These are phyloP conservation scores for Cyanoderma ruficeps DNA, from an alignment of 2,113 vertebrate species.

Conservation along the genomic window DNA sequence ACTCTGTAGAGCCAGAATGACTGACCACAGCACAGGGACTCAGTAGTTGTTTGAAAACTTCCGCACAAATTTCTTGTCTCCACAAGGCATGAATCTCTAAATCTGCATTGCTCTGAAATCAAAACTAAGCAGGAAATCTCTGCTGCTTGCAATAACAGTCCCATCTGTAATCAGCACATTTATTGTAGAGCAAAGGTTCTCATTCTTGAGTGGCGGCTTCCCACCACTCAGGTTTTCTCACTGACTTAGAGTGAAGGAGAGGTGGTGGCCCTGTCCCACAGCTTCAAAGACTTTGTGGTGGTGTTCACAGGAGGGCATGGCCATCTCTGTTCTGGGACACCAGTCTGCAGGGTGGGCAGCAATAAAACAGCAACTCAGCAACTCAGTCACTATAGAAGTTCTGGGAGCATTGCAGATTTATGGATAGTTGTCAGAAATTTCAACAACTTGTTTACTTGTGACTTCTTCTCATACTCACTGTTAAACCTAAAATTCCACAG, in stretches of 20 bases:
- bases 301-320: neutral
- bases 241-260: neutral
- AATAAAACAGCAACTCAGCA: neutral
- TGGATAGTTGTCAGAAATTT: neutral
- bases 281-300: neutral
- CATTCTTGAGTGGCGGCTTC: neutral
- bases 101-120: neutral
- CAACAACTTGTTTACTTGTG: neutral
- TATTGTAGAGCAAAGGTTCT: neutral
- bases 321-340: neutral
- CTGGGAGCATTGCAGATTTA: neutral
- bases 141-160: neutral
- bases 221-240: neutral
- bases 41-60: neutral
- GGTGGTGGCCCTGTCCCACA: neutral
- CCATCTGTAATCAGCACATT: neutral
- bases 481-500: neutral
- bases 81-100: neutral
- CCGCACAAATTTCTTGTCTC: neutral
- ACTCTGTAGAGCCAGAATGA: neutral
- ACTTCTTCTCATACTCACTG: neutral
- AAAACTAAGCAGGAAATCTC: neutral
- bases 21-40: rapidly evolving
- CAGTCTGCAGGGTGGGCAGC: neutral
- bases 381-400: neutral